Evolutionary conservation across 2,797 vertebrate genomes (phyloP).

Genomic region (Squalus acanthias): DNA sequence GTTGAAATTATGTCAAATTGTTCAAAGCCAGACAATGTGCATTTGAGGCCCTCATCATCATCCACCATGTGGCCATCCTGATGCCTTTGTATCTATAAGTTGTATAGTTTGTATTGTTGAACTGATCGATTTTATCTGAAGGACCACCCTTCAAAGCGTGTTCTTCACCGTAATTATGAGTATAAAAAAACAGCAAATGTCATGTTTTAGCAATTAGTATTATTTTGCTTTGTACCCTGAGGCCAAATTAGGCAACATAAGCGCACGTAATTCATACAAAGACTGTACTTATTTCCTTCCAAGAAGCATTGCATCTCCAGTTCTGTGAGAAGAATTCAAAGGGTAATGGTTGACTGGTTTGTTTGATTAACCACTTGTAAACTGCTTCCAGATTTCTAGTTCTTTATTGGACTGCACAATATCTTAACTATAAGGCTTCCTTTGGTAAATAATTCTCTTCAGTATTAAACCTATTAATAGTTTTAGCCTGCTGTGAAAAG

Average conservation of each 20-base stretch:
- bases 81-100: not conserved
- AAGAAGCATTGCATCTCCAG: not conserved
- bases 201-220: not conserved
- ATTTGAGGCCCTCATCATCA: not conserved
- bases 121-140: not conserved
- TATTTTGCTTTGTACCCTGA: not conserved
- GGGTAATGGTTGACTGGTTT: not conserved
- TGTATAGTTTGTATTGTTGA: not conserved
- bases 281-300: not conserved
- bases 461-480: not conserved
- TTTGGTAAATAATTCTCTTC: not conserved
- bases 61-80: not conserved
- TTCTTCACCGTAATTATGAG: not conserved
- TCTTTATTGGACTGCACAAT: not conserved
- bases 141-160: not conserved
- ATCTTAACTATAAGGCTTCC: not conserved
- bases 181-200: not conserved
- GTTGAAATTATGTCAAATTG: not conserved
- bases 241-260: not conserved
- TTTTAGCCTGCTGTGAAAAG: not conserved
- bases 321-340: not conserved
- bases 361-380: not conserved
- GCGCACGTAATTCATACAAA: not conserved
- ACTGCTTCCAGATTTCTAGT: not conserved
- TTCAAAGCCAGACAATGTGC: not conserved